Evolutionary conservation across 2,888 invertebrate species (phyloP), one percentile per base, ranked within the genome.

Genomic region (Amphimallon solstitiale): DNA sequence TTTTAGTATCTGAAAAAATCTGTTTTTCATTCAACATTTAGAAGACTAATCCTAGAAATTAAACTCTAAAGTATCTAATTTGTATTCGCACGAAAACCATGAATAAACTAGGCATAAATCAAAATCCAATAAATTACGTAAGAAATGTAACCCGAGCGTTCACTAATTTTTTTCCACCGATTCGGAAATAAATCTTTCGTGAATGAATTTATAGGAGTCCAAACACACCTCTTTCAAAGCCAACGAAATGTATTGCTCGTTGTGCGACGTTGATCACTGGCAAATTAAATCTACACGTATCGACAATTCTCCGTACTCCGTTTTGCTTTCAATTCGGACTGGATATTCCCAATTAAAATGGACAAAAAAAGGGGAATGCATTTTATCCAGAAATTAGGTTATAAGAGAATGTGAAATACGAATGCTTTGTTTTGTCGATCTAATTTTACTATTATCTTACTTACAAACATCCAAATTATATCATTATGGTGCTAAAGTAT

Each of bases 201-300:
- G 54, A 54, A 54, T 40, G 38, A 54, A 54, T 54, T 54, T 54
- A 54, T 54, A 54, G 40, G 54, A 38, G 37, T 54, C 38, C 54
- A 21, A 40, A 38, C 40, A 54, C 54, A 54, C 54, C 54, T 54
- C 38, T 40, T 54, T 54, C 38, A 54, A 54, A 54, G 54, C 54
- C 23, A 54, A 54, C 35, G 54, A 40, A 40, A 54, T 21, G 40
- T 12, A 54, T 54, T 54, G 38, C 12, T 38, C 37, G 5, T 19
- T n/a, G 19, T 19, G 19, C 40, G 23, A 54, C 54, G 54, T 54
- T 54, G 40, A 54, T 54, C 54, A 40, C 54, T 12, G 38, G 7
- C 54, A 54, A 54, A 54, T 54, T 54, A 54, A 54, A 54, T 54
- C 38, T 54, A 38, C 54, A 54, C 38, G 54, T 38, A 54, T 54